Evolutionary conservation across 2,888 invertebrate genomes (phyloP).

Genomic region (Caenorhabditis angaria): DNA sequence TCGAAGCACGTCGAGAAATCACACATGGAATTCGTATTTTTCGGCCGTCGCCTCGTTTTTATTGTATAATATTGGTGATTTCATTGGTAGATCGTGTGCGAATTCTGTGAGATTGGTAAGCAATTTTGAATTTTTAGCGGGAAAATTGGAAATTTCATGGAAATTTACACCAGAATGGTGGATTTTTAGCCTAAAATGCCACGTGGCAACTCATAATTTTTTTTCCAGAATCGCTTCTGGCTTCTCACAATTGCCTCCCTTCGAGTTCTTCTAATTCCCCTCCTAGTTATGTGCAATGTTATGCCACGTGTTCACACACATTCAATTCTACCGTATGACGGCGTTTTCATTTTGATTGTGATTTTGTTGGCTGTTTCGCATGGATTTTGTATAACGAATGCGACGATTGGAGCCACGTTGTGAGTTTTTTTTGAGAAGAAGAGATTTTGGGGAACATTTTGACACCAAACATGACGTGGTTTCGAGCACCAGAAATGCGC

Average conservation of each 20-base stretch:
- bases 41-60: slow-evolving; percentile 55
- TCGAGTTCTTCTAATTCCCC: slow-evolving; percentile 43
- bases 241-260: slow-evolving; percentile 24
- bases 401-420: slow-evolving; percentile 44
- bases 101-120: slow-evolving; percentile 39
- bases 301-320: slow-evolving; percentile 47
- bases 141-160: background rate
- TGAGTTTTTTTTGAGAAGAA: slow-evolving; percentile 27
- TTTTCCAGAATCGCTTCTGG: slow-evolving; percentile 33
- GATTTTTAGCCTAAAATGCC: too few relatives aligned
- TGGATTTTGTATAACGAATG: slow-evolving; percentile 50
- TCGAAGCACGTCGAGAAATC: slow-evolving; percentile 40
- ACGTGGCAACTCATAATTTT: too few relatives aligned
- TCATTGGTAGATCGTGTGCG: slow-evolving; percentile 45
- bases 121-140: background rate
- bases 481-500: too few relatives aligned
- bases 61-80: slow-evolving; percentile 53
- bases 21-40: slow-evolving; percentile 57
- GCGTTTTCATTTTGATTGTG: slow-evolving; percentile 51
- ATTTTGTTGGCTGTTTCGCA: slow-evolving; percentile 50
- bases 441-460: too few relatives aligned
- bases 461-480: too few relatives aligned
- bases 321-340: slow-evolving; percentile 50
- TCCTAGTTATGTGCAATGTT: slow-evolving; percentile 52
- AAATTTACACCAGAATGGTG: too few relatives aligned